Percentiles rank a stretch among this genome's conserved stretches.
Conservation (phyloP, 2,888 invertebrate species). For the Synanthedon tipuliformis region DNA sequence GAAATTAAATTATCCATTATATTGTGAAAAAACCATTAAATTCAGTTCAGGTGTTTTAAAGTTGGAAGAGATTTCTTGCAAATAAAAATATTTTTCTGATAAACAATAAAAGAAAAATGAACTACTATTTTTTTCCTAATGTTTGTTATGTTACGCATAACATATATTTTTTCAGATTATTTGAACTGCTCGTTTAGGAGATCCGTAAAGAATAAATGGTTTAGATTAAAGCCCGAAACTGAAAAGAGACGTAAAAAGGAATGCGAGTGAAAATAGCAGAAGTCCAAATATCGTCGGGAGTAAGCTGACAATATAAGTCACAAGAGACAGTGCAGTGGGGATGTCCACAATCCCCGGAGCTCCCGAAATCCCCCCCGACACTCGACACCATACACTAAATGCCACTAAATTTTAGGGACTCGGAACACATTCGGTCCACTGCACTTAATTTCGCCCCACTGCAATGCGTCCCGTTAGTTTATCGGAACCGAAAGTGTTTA, state of each 20-base stretch:
- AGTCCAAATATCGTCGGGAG: neutral
- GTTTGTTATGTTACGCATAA: too few relatives aligned
- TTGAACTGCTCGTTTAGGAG: too few relatives aligned
- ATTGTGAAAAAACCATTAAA: too few relatives aligned
- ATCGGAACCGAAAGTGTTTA: neutral
- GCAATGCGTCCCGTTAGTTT: neutral
- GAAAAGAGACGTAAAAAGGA: neutral
- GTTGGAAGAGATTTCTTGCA: too few relatives aligned
- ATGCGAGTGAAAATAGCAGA: neutral
- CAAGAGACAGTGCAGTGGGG: neutral
- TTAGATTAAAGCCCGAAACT: too few relatives aligned
- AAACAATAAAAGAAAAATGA: too few relatives aligned
- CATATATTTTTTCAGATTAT: too few relatives aligned
- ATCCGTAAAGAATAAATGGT: too few relatives aligned
- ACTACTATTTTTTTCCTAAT: too few relatives aligned
- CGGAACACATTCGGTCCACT: neutral
- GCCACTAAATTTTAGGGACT: slow-evolving; percentile 4
- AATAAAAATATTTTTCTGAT: too few relatives aligned
- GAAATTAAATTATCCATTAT: too few relatives aligned
- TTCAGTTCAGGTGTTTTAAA: too few relatives aligned
- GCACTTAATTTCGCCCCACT: neutral
- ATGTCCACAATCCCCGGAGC: neutral
- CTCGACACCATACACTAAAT: slow-evolving; percentile 4
- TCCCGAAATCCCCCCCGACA: slow-evolving; percentile 3
- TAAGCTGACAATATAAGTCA: neutral